These are phyloP conservation scores for Cromileptes altivelis DNA, from an alignment of 2,113 vertebrate species.

Conservation along the genomic window DNA sequence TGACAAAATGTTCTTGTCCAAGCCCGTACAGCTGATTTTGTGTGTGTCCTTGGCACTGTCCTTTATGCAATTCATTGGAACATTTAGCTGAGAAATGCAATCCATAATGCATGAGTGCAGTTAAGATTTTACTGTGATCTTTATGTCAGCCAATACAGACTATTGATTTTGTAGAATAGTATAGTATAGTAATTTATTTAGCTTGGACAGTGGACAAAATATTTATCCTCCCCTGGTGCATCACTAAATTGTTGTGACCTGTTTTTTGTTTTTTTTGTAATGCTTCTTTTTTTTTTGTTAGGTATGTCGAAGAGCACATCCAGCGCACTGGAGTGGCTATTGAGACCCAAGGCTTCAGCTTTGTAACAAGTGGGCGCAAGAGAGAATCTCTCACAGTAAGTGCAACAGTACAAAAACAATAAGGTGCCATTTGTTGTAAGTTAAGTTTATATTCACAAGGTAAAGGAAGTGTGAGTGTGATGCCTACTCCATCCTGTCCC, in stretches of 20 bases:
- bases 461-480: too few species aligned
- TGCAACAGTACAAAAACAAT: neutral
- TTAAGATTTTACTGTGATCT: neutral
- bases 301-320: conserved; percentile 92
- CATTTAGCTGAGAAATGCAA: neutral
- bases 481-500: too few species aligned
- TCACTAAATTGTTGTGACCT: too few species aligned
- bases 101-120: neutral
- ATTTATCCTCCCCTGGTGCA: neutral
- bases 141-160: neutral
- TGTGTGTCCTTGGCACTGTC: neutral
- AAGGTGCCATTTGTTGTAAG: neutral
- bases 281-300: conserved; percentile 61
- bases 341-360: conserved; percentile 89
- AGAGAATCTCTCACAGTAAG: conserved; percentile 90
- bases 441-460: neutral
- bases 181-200: neutral
- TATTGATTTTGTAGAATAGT: conserved; percentile 1
- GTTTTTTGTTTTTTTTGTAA: neutral
- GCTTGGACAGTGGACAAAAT: neutral
- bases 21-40: neutral
- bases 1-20: neutral
- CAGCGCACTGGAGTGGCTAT: conserved; percentile 90
- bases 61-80: neutral
- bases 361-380: conserved; percentile 90